Base-by-base conservation (phyloP, 2,113 vertebrate species). In the Mustela nigripes region DNA sequence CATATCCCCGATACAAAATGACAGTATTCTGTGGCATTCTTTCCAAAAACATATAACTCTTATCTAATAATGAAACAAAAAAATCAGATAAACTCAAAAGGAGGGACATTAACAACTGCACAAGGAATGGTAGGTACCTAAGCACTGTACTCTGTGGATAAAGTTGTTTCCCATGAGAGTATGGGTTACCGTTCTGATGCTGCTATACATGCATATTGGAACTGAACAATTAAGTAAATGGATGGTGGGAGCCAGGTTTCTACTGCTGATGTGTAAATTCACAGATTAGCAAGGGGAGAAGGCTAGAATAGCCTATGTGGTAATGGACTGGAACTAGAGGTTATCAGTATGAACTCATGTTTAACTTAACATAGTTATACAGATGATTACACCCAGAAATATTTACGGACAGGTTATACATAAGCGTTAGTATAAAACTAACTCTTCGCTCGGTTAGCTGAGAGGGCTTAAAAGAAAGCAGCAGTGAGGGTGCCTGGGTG, bases 361-460 rank as follows among this genome's bases (percentile, higher is more conserved):
- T 74, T 95, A 96, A 89, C 87, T 74, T 81, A 82, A 60, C 11
- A 67, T 16, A 63, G n/a, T 89, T 60, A 96, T 67, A 96, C 9
- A 81, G 86, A 91, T 56, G 11, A 21, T 24, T 12, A 92, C 31
- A 84, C 22, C 42, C 1, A 67, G 56, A 81, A 93, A 76, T 63
- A 95, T 62, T 92, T 76, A 81, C 4, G 92, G 65, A 74, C 39
- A 82, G 18, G 19, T 48, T 81, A 58, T 48, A 84, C 21, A 80
- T 1, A 82, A 63, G 18, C 33, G 76, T 69, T 62, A 93, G 48
- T 73, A 85, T 33, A 89, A 5, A 89, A 10, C 53, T 9, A 88
- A 94, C 89, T 89, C 45, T 95, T 89, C 63, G 2, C 24, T 79
- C 19, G 76, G 10, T 67, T 48, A 76, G 45, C 11, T 89, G 24